These are phyloP conservation scores for Patella pellucida DNA, from an alignment of 2,888 invertebrate species.

Conservation along the genomic window DNA sequence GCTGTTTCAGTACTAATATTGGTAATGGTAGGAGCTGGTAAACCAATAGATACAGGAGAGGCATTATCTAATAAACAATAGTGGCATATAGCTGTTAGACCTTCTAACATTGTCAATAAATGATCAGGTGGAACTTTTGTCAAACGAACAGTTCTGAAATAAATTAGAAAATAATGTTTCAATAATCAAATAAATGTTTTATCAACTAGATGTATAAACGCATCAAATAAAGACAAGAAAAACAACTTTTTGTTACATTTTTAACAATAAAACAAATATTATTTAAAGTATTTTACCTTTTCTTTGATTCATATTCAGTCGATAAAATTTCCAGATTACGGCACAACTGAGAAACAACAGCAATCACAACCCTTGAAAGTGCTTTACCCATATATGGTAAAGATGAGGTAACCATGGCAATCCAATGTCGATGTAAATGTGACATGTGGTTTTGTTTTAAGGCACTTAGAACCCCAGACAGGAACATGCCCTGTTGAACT, in stretches of 20 bases:
- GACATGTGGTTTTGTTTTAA: constrained; percentile 80
- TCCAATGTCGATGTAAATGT: constrained; percentile 86
- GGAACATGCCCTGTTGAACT: constrained; percentile 84
- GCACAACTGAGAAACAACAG: constrained; percentile 85
- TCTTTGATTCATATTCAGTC: constrained; percentile 47
- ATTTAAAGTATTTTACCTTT: neutral
- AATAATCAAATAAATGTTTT: neutral
- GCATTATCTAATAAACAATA: constrained; percentile 81
- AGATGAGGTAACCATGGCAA: constrained; percentile 83
- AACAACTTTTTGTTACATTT: too few species aligned
- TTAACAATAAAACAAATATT: too few species aligned
- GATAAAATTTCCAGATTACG: constrained; percentile 81
- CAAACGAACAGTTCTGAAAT: constrained; percentile 22
- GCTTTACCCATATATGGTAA: constrained; percentile 84
- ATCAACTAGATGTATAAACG: neutral
- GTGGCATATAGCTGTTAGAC: constrained; percentile 83
- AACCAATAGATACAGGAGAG: constrained; percentile 64
- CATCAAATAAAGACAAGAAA: too few species aligned
- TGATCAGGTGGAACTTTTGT: constrained; percentile 79
- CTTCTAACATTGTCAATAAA: constrained; percentile 83
- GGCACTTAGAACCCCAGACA: constrained; percentile 83
- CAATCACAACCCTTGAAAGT: constrained; percentile 82
- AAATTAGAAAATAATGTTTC: neutral
- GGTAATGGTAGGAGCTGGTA: constrained; percentile 66
- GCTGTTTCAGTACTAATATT: constrained; percentile 67